Base-by-base conservation (phyloP, 2,797 vertebrate genomes). In the Ficedula albicollis region DNA sequence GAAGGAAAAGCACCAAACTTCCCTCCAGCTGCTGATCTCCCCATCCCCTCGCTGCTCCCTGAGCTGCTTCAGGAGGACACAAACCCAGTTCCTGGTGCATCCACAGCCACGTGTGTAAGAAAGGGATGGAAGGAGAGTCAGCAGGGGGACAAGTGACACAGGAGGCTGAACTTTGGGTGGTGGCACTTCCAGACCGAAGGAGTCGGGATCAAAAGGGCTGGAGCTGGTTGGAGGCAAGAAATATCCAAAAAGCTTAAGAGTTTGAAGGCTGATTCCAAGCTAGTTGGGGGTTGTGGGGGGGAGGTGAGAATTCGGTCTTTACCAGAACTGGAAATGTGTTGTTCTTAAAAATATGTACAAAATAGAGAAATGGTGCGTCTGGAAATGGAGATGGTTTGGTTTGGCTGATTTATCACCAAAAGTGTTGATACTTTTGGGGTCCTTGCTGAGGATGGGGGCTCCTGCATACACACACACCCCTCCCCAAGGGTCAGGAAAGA, bases 81-180 rank as follows among this genome's bases (percentile, higher is more conserved):
- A 34, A 46, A 84, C 10, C 2, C 1, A 0, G 30, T 44, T 39
- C 36, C 41, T 39, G 38, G 11, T 1, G 0, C 8, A n/a, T 79
- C 48, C 51, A 34, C 56, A 64, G 66, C 51, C 48, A 9, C 7
- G 1, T 1, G 49, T 56, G 34, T 7, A 11, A 34, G 7, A 46
- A 41, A 64, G 55, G 46, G 43, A 27, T 10, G 39, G 25, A 46
- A 58, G 43, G 9, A 39, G 52, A 32, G 68, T 11, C 41, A 62
- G 38, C 48, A 25, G 44, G 43, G 13, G 54, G 41, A 86, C 26
- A 59, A 83, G 84, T 11, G 64, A 19, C 55, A 59, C n/a, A 3
- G 43, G 22, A 78, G 43, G 13, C 63, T 16, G 67, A 73, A 30
- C 7, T 49, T 16, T 2, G 4, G 3, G 20, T 15, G 6, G 2